phyloP scores from a whole-genome alignment of 2,113 vertebrate genomes.

The Gulo gulo region DNA sequence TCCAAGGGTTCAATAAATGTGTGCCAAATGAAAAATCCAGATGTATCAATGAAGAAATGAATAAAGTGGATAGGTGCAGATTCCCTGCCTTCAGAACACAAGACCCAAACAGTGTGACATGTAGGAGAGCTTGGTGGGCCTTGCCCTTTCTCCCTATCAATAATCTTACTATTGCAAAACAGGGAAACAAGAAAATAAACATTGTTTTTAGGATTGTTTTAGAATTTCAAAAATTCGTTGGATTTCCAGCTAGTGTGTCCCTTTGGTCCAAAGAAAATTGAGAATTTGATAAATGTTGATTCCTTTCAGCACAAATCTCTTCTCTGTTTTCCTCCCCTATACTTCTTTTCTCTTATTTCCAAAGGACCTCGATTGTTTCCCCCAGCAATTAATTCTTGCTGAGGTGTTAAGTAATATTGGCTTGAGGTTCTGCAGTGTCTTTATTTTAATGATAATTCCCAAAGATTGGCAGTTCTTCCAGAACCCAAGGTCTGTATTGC shows the following conservation, averaged over 20 bases:
- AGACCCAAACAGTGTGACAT: neutral
- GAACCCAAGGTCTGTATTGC: neutral
- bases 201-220: neutral
- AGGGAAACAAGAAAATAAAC: neutral
- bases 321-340: neutral
- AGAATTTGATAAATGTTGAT: neutral
- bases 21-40: neutral
- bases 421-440: neutral
- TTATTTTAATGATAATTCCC: conserved; percentile 48
- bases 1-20: neutral
- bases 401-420: neutral
- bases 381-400: neutral
- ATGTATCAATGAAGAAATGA: neutral
- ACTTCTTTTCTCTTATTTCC: neutral
- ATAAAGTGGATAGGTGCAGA: neutral
- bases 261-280: neutral
- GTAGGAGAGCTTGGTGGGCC: neutral
- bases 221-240: neutral
- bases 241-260: neutral
- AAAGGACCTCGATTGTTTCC: neutral
- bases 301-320: neutral
- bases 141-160: neutral
- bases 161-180: neutral
- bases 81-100: neutral
- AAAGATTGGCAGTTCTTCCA: neutral